Base-by-base conservation (phyloP, 1,140 invertebrate genomes). In the Drosophila mauritiana region DNA sequence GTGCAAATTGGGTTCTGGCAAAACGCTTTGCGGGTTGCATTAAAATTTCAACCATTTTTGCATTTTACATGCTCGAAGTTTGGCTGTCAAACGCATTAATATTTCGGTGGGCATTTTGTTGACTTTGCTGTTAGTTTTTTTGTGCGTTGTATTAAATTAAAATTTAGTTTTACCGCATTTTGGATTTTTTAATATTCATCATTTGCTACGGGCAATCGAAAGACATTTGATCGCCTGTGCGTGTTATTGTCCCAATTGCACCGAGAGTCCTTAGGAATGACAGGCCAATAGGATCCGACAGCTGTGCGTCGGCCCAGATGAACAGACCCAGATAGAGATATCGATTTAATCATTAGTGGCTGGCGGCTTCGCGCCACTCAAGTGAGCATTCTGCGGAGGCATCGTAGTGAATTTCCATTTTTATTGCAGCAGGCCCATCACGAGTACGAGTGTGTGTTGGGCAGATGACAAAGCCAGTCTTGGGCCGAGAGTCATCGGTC, bases 261-360 rank as follows among this genome's bases (percentile, higher is more conserved):
- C 40, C 1, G 46, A 12, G 45, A 49, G 55, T 74, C 67, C 72
- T 59, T 51, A 51, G 48, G 82, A 46, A 49, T 82, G 70, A 73
- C 81, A 57, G 65, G 40, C 11, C 34, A 61, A 40, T 40, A 54
- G 56, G 59, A 57, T 54, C 54, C 72, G 77, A 77, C 81, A 85
- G 78, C 78, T 89, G 75, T 58, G 55, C 52, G 69, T 37, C 54
- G 54, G 20, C 46, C 56, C 53, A 61, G 70, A 75, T 64, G 42
- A 81, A 43, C 46, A 63, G 74, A 39, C 27, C 45, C 52, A 70
- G 80, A 76, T 85, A 81, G 59, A 82, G 83, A 76, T 86, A 86
- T 86, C 83, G 83, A 86, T 86, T 86, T 86, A 86, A 88, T 86
- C 84, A 86, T 86, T 86, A 86, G 84, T 77, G 69, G 57, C 73